Conservation (phyloP, 35 echinoderm and acorn worm species). For the Stichopus chloronotus region DNA sequence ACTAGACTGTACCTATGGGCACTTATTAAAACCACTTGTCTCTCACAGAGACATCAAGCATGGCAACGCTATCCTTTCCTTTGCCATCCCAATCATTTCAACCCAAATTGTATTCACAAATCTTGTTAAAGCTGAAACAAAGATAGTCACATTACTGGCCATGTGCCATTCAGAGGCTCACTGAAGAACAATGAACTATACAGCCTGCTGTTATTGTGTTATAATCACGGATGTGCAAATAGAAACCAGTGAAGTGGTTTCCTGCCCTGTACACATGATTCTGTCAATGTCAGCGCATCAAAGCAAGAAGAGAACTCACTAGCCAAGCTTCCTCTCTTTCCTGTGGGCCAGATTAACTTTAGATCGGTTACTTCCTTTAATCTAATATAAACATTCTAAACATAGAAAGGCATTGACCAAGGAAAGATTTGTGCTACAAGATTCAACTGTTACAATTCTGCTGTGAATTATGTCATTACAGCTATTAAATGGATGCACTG, state of each 20-base stretch:
- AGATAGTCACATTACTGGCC: not conserved
- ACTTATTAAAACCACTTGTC: too few species aligned
- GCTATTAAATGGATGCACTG: too few species aligned
- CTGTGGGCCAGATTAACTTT: not conserved
- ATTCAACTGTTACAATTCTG: too few species aligned
- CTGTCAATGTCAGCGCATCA: not conserved
- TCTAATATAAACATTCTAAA: not conserved
- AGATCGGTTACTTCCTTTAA: not conserved
- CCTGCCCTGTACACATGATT: not conserved
- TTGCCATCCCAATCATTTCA: too few species aligned
- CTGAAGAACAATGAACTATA: not conserved
- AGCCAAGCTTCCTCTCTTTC: not conserved
- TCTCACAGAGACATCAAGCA: too few species aligned
- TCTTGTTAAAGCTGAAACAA: too few species aligned
- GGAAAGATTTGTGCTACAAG: not conserved
- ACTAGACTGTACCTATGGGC: too few species aligned
- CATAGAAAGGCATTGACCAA: not conserved
- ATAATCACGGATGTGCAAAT: not conserved
- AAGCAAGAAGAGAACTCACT: not conserved
- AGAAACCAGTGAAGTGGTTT: not conserved
- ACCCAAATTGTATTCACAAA: too few species aligned
- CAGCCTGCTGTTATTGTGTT: not conserved
- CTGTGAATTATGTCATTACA: too few species aligned
- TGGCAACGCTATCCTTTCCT: too few species aligned
- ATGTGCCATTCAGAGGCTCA: not conserved